Evolutionary conservation across 2,888 invertebrate species (phyloP), one percentile per base, ranked within the genome.

Genomic region (Lochmaea capreae): DNA sequence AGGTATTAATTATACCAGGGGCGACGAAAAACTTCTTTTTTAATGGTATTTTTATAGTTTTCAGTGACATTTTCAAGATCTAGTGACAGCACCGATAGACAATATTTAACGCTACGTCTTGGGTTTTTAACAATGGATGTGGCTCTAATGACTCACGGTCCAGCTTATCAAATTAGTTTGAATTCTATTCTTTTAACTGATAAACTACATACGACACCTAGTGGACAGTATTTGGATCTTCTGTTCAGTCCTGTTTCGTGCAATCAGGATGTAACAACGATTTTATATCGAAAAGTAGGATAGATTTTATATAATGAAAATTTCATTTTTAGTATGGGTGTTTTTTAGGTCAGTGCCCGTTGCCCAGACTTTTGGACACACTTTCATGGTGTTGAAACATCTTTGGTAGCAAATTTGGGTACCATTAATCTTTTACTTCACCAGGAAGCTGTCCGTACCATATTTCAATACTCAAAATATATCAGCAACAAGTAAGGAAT

Each of bases 311-410:
- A 9, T 42, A 57, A 54, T 39, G 59, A 33, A 8, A 8, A 33
- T 3, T 5, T 8, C 6, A 0, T 33, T 33, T 6, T 33, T 33
- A 33, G 8, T 33, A 33, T 65, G 22, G 69, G 69, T 63, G 67
- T 79, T 75, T 84, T 85, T 0, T 81, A 94, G 94, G 94, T 95
- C 0, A 90, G 91, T 62, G 93, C 94, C 0, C 91, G 92, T 81
- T 95, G 95, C 85, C 95, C 95, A 0, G 95, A 96, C 85, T 95
- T 95, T 87, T 92, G 92, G 82, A 90, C 91, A 0, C 92, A 94
- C 83, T 96, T 95, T 85, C 93, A 94, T 84, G 93, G 91, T 82
- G 93, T 95, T 58, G 95, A 95, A 85, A 93, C 94, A 76, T 93
- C 93, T 0, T 85, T 95, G 66, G 93, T 94, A 58, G 88, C 93